Conservation (phyloP, 2,888 invertebrate genomes). For the Brenthis daphne region DNA sequence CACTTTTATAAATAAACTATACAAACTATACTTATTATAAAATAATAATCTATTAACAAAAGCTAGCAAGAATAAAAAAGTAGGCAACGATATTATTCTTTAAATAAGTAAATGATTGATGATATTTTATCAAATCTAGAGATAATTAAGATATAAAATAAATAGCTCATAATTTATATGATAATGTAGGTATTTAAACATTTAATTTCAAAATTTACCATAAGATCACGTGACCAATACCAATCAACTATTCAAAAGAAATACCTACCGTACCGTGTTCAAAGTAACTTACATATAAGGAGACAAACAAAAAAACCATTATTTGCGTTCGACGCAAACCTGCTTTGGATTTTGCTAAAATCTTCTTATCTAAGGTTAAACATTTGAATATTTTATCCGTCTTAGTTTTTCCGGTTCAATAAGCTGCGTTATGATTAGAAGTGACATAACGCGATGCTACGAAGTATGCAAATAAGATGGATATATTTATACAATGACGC, state of each 20-base stretch:
- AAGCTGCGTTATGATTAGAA: constrained; percentile 50
- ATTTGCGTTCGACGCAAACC: neutral
- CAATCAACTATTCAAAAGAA: neutral
- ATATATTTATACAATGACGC: constrained; percentile 51
- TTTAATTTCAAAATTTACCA: too few species aligned
- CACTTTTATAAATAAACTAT: too few species aligned
- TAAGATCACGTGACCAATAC: too few species aligned
- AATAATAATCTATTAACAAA: too few species aligned
- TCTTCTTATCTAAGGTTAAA: constrained; percentile 2
- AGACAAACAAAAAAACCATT: neutral
- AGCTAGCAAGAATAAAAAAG: too few species aligned
- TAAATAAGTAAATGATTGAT: too few species aligned
- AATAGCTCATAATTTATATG: too few species aligned
- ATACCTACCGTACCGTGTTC: constrained; percentile 1
- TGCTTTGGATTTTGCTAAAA: neutral
- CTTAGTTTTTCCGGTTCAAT: constrained; percentile 47
- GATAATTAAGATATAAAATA: too few species aligned
- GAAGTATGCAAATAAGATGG: constrained; percentile 34
- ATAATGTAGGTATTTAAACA: too few species aligned
- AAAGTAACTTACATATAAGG: constrained; percentile 1
- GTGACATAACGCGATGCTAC: constrained; percentile 55
- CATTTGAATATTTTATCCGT: constrained; percentile 18
- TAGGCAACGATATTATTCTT: too few species aligned
- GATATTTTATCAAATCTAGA: too few species aligned
- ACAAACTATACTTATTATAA: too few species aligned